Evolutionary conservation across 2,113 vertebrate genomes (phyloP).

Genomic region (Otis tarda): DNA sequence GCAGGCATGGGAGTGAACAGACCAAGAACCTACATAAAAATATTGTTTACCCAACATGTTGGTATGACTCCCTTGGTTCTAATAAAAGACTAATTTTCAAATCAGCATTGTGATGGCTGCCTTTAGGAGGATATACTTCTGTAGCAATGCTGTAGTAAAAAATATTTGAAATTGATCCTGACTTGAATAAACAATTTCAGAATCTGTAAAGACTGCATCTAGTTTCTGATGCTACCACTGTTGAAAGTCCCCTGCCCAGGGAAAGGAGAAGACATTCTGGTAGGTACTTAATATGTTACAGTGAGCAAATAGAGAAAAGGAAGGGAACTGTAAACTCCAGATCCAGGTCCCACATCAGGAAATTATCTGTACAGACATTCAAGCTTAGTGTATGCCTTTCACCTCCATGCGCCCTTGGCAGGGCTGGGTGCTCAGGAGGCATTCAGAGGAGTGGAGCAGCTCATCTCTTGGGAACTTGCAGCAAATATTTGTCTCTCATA

Average conservation of each 20-base stretch:
- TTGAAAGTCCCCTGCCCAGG: not conserved
- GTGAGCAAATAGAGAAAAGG: not conserved
- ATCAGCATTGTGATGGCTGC: not conserved
- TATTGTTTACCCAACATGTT: not conserved
- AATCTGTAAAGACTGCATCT: not conserved
- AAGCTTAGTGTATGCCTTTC: not conserved
- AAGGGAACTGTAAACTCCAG: not conserved
- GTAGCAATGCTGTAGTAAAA: not conserved
- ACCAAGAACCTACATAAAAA: not conserved
- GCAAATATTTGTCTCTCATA: not conserved
- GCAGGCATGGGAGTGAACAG: not conserved
- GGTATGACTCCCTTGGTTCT: not conserved
- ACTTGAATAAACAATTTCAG: not conserved
- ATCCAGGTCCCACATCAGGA: not conserved
- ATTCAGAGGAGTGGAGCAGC: not conserved
- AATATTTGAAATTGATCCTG: not conserved
- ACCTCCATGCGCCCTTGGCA: not conserved
- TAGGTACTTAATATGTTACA: not conserved
- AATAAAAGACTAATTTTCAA: not conserved
- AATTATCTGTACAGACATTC: not conserved
- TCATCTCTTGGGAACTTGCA: not conserved
- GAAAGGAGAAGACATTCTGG: not conserved
- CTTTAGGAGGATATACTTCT: not conserved
- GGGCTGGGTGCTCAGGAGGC: not conserved
- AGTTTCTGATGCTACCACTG: not conserved